Percentiles rank a stretch among this genome's conserved stretches.
Conservation (phyloP, 2,888 invertebrate species). For the Parascotia fuliginaria region DNA sequence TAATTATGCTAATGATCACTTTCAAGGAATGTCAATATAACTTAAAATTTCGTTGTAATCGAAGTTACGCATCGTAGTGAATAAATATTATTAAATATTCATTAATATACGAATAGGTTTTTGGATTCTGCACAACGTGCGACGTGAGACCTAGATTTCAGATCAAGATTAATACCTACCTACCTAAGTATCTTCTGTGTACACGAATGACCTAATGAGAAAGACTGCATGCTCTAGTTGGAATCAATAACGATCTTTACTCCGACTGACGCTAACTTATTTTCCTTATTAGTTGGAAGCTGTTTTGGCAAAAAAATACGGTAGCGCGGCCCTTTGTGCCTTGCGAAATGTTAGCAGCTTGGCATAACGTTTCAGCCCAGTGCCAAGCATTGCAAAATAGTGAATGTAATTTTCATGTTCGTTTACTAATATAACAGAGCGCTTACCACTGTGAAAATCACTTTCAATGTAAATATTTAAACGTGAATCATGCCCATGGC, state of each 20-base stretch:
- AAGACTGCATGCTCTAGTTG: conserved; percentile 37
- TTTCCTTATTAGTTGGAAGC: conserved; percentile 2
- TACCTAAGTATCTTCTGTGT: conserved; percentile 34
- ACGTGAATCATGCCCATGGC: conserved; percentile 29
- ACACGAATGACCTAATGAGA: conserved; percentile 35
- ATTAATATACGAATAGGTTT: conserved; percentile 43
- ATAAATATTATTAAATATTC: conserved; percentile 43
- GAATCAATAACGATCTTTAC: conserved; percentile 28
- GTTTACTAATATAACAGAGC: background rate
- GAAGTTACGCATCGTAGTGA: conserved; percentile 32
- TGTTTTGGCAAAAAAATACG: background rate
- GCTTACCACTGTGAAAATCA: background rate
- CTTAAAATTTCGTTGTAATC: conserved; percentile 31
- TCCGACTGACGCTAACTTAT: conserved; percentile 3
- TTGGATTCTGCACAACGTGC: conserved; percentile 32
- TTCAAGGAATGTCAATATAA: conserved; percentile 32
- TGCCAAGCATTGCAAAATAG: background rate
- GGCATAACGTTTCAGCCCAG: background rate
- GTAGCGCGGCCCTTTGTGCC: background rate
- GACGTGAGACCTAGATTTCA: conserved; percentile 51
- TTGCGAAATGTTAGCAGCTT: background rate
- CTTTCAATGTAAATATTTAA: background rate
- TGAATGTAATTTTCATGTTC: background rate
- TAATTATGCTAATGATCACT: conserved; percentile 32
- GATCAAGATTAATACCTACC: conserved; percentile 44